Base-by-base conservation (phyloP, 2,888 invertebrate genomes). In the Villa cingulata region DNA sequence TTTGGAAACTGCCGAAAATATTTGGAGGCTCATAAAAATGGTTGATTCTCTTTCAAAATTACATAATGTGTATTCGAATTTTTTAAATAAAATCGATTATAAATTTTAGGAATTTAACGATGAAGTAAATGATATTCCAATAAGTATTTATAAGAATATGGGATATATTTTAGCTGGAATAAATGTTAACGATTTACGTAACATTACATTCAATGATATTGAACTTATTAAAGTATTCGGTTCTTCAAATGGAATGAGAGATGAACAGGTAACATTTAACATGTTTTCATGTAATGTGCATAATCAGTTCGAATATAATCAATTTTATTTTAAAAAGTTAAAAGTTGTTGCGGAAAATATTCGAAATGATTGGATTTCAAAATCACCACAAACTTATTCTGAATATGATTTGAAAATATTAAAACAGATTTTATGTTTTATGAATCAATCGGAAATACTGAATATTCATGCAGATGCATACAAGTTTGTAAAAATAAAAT, bases 201-300 rank as follows among this genome's bases (percentile, higher is more conserved):
- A 77, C 54, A 63, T 78, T 1, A 73, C 74, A 0, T 57, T 78
- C 12, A 66, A 65, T 46, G 70, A 68, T 45, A 71, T 75, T 6
- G 76, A 77, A 20, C 70, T 75, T 0, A 67, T 78, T 10, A 65
- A 71, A 51, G 74, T 75, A 40, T 76, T 78, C 57, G 77, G 77
- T 4, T 55, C 69, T 0, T 70, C 72, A 55, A 73, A 72, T 52
- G 64, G 70, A 39, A 61, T 75, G 37, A 63, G 60, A 32, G 51
- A 58, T 2, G 63, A 62, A 0, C 74, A 74, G 56, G 62, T 60
- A 51, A 51, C 32, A n/a, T n/a, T n/a, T n/a, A n/a, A n/a, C n/a
- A n/a, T n/a, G n/a, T n/a, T n/a, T n/a, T n/a, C n/a, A n/a, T n/a
- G n/a, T n/a, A n/a, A n/a, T n/a, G n/a, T n/a, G n/a, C n/a, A n/a